Conservation (phyloP, 1,140 invertebrate species). For the Cotesia vestalis region DNA sequence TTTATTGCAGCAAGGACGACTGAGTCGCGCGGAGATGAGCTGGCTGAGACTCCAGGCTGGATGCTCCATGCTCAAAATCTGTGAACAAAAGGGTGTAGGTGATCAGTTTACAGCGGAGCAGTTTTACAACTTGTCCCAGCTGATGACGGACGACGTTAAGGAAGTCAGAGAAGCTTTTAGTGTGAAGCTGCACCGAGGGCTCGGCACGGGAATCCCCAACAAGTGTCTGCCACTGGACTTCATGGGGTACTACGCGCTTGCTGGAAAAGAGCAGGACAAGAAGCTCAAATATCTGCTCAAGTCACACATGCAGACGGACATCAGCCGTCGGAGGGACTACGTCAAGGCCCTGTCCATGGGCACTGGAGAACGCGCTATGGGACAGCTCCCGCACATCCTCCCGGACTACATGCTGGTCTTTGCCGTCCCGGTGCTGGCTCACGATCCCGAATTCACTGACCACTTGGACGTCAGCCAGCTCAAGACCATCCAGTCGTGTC, state of each 20-base stretch:
- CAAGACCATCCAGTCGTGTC: conserved; percentile 81
- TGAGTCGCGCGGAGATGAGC: conserved; percentile 87
- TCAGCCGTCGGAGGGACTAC: conserved; percentile 90
- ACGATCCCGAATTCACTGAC: conserved; percentile 84
- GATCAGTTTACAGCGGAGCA: conserved; percentile 94
- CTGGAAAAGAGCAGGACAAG: conserved; percentile 85
- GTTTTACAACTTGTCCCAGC: conserved; percentile 90
- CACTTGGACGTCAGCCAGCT: conserved; percentile 80
- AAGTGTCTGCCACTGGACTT: conserved; percentile 94
- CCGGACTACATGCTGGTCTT: conserved; percentile 97
- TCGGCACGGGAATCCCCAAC: conserved; percentile 81
- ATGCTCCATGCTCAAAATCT: conserved; percentile 94
- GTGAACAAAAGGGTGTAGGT: conserved; percentile 93
- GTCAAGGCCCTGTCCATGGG: conserved; percentile 79
- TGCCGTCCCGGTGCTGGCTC: conserved; percentile 90
- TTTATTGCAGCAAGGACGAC: conserved; percentile 77
- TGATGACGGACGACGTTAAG: conserved; percentile 89
- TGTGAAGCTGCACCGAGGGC: conserved; percentile 90
- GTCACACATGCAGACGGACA: conserved; percentile 85
- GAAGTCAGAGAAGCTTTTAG: conserved; percentile 92
- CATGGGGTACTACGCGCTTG: conserved; percentile 94
- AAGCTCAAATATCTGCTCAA: conserved; percentile 74
- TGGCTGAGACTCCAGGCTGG: conserved; percentile 91
- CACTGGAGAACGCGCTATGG: conserved; percentile 66
- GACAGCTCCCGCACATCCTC: conserved; percentile 84